Conservation (phyloP, 2,888 invertebrate species). For the Drosophila cognata region DNA sequence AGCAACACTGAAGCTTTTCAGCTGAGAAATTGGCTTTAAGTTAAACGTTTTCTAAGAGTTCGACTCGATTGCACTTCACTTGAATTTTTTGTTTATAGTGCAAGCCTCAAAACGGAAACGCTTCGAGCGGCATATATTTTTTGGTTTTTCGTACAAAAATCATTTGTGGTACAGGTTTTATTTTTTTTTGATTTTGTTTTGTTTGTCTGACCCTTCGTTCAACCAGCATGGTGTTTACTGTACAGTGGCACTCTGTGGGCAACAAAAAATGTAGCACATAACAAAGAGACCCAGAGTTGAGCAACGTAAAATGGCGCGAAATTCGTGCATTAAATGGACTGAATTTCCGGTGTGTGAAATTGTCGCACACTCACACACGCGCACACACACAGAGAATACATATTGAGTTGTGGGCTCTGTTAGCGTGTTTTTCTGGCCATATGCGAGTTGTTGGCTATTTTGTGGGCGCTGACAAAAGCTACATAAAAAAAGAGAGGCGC, state of each 20-base stretch:
- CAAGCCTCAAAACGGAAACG: constrained; percentile 62
- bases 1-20: background rate
- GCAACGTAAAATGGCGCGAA: constrained; percentile 75
- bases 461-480: constrained; percentile 41
- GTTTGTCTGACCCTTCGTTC: background rate
- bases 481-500: constrained; percentile 8
- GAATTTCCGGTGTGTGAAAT: constrained; percentile 81
- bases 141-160: constrained; percentile 41
- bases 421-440: constrained; percentile 50
- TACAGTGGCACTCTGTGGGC: constrained; percentile 27
- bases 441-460: constrained; percentile 54
- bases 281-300: constrained; percentile 47
- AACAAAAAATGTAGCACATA: constrained; percentile 16
- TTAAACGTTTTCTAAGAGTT: constrained; percentile 5
- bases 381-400: constrained; percentile 16
- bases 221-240: constrained; percentile 15
- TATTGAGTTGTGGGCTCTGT: constrained; percentile 31
- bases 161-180: constrained; percentile 65
- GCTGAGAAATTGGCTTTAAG: background rate
- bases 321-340: constrained; percentile 82
- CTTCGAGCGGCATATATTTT: constrained; percentile 53
- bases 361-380: constrained; percentile 32
- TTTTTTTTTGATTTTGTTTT: constrained; percentile 27
- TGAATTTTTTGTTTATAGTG: constrained; percentile 43
- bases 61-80: constrained; percentile 15